A percentile compares a stretch with the other conserved stretches of the same genome.
These are phyloP conservation scores for Nymphicus hollandicus DNA, from an alignment of 2,113 vertebrate genomes.

Conservation along the genomic window DNA sequence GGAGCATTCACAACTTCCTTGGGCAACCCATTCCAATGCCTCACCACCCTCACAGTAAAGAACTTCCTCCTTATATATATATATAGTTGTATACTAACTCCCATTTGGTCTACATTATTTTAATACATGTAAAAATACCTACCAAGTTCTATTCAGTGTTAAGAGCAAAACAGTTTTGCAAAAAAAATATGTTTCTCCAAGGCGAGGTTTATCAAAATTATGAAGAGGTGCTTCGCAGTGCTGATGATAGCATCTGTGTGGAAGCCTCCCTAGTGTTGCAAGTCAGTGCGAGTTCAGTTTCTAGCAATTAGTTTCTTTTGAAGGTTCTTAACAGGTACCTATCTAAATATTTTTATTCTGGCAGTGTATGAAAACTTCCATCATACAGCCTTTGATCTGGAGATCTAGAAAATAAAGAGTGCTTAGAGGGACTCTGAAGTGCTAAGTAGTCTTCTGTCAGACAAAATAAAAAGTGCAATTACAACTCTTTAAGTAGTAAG, in stretches of 20 bases:
- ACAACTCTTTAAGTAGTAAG: not conserved
- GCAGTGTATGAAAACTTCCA: not conserved
- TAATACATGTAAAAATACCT: not conserved
- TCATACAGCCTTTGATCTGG: not conserved
- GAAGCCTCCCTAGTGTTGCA: not conserved
- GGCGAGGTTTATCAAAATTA: not conserved
- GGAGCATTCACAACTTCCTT: too few species aligned
- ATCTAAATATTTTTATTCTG: not conserved
- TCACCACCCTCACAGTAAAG: too few species aligned
- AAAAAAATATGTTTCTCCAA: not conserved
- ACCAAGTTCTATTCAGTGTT: not conserved
- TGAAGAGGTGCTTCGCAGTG: not conserved
- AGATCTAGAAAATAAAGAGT: not conserved
- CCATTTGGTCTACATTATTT: not conserved
- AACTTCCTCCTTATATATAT: too few species aligned
- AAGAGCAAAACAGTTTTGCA: not conserved
- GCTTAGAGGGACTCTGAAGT: not conserved
- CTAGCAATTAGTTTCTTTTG: constrained; percentile 20
- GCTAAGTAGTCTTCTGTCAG: not conserved
- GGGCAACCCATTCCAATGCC: too few species aligned
- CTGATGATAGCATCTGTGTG: not conserved
- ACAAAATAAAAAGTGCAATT: not conserved
- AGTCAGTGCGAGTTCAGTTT: not conserved
- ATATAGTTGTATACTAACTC: not conserved
- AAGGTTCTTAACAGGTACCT: not conserved